Conservation (phyloP, 2,113 vertebrate species). For the Microtus ochrogaster region DNA sequence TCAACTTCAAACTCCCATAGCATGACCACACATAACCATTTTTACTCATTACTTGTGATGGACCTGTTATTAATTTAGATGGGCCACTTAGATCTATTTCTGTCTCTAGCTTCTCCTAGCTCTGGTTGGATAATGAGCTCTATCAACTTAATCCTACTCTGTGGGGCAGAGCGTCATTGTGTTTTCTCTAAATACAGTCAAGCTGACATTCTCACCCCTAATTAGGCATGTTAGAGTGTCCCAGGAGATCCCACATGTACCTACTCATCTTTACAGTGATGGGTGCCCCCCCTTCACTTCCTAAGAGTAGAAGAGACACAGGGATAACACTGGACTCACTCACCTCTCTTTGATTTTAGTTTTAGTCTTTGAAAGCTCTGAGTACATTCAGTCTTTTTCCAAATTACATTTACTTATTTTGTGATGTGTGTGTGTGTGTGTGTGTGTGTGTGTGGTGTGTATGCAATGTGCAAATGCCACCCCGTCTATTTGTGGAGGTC, state of each 20-base stretch:
- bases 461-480: too few relatives aligned
- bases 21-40: constrained; percentile 16
- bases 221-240: neutral
- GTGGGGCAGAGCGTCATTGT: neutral
- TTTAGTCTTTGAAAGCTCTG: neutral
- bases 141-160: constrained; percentile 35
- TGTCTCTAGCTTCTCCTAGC: constrained; percentile 54
- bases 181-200: constrained; percentile 27
- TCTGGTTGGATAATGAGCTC: constrained; percentile 45
- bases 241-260: neutral
- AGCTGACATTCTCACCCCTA: neutral
- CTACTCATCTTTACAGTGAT: neutral
- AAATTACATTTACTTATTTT: neutral
- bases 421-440: neutral
- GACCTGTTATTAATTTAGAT: constrained; percentile 50
- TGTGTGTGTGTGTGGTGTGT: neutral
- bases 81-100: constrained; percentile 62
- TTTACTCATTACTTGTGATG: constrained; percentile 57
- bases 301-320: neutral
- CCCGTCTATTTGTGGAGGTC: neutral
- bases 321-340: neutral
- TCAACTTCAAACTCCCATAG: constrained; percentile 49
- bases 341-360: neutral
- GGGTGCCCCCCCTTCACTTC: neutral
- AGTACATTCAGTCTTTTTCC: neutral